phyloP scores from a whole-genome alignment of 1,140 invertebrate species.

The Epicauta chinensis region DNA sequence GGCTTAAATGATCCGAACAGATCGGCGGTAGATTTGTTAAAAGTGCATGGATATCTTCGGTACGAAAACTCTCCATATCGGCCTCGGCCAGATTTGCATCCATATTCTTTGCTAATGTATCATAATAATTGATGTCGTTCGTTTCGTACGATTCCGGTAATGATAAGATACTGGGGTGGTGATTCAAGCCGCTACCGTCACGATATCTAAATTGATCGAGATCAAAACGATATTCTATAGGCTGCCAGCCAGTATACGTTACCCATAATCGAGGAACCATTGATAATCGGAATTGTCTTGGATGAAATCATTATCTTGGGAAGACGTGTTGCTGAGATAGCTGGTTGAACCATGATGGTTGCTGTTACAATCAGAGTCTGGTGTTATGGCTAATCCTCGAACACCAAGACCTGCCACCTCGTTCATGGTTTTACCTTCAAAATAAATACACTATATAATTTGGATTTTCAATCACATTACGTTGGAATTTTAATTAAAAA shows the following conservation, averaged over 20 bases:
- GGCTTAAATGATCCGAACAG: conserved; percentile 47
- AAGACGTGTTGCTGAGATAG: conserved; percentile 40
- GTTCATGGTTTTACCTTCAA: conserved; percentile 38
- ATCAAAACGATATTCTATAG: not conserved
- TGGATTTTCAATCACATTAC: too few species aligned
- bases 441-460: not conserved
- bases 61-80: conserved; percentile 89
- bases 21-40: conserved; percentile 70
- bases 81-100: conserved; percentile 90
- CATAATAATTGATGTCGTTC: conserved; percentile 69
- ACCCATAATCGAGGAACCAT: conserved; percentile 84
- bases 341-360: conserved; percentile 39
- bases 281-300: conserved; percentile 85
- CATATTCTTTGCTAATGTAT: conserved; percentile 77
- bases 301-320: conserved; percentile 62
- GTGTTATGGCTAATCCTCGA: conserved; percentile 32
- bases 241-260: conserved; percentile 36
- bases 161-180: conserved; percentile 72
- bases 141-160: conserved; percentile 72
- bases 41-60: conserved; percentile 83
- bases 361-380: conserved; percentile 43
- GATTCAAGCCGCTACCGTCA: conserved; percentile 64
- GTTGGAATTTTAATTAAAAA: too few species aligned
- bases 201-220: conserved; percentile 48
- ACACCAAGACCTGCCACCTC: conserved; percentile 34